Base-by-base conservation (phyloP, 2,113 vertebrate genomes). In the Cyphomyrus plagiostoma region DNA sequence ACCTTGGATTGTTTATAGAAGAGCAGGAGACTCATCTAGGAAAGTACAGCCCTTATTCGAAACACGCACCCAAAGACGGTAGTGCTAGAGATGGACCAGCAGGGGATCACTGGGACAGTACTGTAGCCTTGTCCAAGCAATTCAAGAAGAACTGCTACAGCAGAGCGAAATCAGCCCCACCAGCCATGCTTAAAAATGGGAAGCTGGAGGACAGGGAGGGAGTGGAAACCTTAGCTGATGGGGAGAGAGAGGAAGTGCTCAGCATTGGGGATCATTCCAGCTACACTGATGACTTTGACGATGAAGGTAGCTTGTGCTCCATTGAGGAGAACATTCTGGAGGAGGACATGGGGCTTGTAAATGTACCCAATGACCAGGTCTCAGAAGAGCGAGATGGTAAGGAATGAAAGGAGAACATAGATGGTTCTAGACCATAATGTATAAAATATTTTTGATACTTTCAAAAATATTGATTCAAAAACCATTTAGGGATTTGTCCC, bases 251-350 rank as follows among this genome's bases (percentile, higher is more conserved):
- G 0, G 93, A 93, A 30, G 86, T 23, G 5, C 58, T 70, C 10
- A 91, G 92, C 62, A 77, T 13, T 46, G 93, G 46, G 23, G 94
- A 90, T 26, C 92, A 91, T n/a, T 94, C 90, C 23, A 93, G 94
- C 62, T 97, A 96, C 88, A 94, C 96, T 3, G 96, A 96, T 11
- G 96, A 97, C 90, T 96, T 96, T 94, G 95, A 96, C 35, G 96
- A 96, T 48, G 93, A 94, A 49, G 94, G 94, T 7, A 95, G 94
- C 42, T 49, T 91, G 80, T 94, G 94, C 11, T 95, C 95, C 30
- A 35, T 50, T 1, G 94, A 93, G 66, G 94, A 93, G 56, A 86
- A 82, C 23, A 91, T 91, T 42, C 92, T 94, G 49, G 91, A 85
- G 42, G 91, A 89, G 1, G 87, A 82, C 15, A 62, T 86, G 21